Evolutionary conservation across 2,113 vertebrate genomes (phyloP).

Genomic region (Conger conger): DNA sequence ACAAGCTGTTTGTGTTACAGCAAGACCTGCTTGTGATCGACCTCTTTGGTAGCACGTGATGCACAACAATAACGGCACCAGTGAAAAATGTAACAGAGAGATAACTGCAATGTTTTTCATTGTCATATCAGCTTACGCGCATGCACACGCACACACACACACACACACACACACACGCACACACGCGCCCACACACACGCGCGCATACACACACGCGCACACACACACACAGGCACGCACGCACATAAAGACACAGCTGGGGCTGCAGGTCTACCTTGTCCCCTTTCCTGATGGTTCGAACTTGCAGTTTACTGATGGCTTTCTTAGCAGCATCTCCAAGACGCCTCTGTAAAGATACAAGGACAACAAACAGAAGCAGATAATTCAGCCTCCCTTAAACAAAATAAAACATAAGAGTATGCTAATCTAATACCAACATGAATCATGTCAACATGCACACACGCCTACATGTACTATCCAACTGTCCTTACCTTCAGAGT

Average conservation of each 20-base stretch:
- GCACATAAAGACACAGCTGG: too few species aligned
- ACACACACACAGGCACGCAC: not conserved
- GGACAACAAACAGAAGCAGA: not conserved
- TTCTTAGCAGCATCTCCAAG: constrained; percentile 97
- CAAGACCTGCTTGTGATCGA: too few species aligned
- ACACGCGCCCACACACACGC: not conserved
- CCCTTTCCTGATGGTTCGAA: constrained; percentile 92
- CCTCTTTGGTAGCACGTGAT: not conserved
- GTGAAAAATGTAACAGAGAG: not conserved
- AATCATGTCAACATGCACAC: not conserved
- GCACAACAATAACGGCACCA: not conserved
- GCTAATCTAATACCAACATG: too few species aligned
- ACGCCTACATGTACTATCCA: not conserved
- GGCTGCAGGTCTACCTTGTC: constrained; percentile 80
- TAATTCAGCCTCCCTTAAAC: not conserved
- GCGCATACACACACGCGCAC: too few species aligned
- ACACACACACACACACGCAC: not conserved
- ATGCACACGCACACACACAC: not conserved
- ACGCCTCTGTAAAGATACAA: constrained; percentile 79
- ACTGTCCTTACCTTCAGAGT: too few species aligned
- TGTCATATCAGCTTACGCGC: not conserved
- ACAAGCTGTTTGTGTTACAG: too few species aligned
- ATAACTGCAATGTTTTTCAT: not conserved
- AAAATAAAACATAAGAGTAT: not conserved
- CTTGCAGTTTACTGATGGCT: constrained; percentile 94